Conservation (phyloP, 2,113 vertebrate genomes). For the Cettia cetti region DNA sequence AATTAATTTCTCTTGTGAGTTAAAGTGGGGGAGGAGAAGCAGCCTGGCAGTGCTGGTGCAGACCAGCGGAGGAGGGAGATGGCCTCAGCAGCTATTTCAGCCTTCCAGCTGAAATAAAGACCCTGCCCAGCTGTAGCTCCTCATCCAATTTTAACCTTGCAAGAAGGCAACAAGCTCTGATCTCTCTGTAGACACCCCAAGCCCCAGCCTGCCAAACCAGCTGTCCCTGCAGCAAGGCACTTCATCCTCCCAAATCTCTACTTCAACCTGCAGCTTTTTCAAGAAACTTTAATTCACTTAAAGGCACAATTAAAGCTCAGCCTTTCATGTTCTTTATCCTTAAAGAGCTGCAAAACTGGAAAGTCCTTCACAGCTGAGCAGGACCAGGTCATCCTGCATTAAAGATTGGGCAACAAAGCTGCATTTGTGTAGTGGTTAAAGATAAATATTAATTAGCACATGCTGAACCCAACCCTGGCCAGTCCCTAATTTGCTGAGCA, state of each 20-base stretch:
- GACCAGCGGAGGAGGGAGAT: not conserved
- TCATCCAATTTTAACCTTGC: not conserved
- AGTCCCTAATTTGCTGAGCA: not conserved
- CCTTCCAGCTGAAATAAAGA: not conserved
- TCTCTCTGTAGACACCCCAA: not conserved
- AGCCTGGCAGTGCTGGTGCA: not conserved
- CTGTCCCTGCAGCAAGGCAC: not conserved
- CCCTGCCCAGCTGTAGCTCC: not conserved
- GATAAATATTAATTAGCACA: not conserved
- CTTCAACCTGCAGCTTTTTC: not conserved
- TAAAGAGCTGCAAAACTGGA: conserved; percentile 20
- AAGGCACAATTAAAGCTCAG: not conserved
- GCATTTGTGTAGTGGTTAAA: not conserved
- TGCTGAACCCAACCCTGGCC: not conserved
- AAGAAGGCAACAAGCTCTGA: not conserved
- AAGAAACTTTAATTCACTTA: not conserved
- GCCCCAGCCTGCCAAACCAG: not conserved
- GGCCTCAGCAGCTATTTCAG: not conserved
- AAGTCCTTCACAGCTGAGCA: not conserved
- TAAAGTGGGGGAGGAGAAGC: not conserved
- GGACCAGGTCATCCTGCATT: not conserved
- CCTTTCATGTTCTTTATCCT: not conserved
- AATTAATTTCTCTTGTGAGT: not conserved
- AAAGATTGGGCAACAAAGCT: not conserved
- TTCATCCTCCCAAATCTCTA: not conserved